Evolutionary conservation across 2,888 invertebrate species (phyloP), one percentile per base, ranked within the genome.

Genomic region (Melieria crassipennis): DNA sequence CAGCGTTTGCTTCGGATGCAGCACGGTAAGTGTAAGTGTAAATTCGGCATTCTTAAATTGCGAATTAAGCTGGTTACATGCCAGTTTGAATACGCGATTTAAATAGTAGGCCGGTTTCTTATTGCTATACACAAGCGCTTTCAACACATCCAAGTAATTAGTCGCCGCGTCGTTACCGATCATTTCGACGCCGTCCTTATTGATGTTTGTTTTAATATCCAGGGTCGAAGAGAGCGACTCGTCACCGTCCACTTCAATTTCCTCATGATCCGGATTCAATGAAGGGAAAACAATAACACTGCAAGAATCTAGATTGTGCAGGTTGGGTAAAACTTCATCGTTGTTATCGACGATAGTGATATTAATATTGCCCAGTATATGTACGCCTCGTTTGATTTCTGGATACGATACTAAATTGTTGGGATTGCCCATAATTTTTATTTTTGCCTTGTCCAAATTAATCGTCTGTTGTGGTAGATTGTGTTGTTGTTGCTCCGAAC

Each of bases 31-130:
- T 76, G 96, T 97, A 85, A 98, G 94, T 69, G 96, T 93, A 85
- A 98, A 96, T 88, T 98, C 97, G 87, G 98, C 98, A 88, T 96
- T 97, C 78, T 95, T 94, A 87, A 97, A 97, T 65, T 97, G 90
- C 4, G 97, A 97, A 87, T 94, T 95, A 73, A 97, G 90, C 86
- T 97, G 97, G 0, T 96, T 96, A 88, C 99, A 99, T 74, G 96
- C 94, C 64, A 99, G 90, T 84, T 97, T 96, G 89, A 99, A 99
- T 43, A 96, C 96, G 75, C 98, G 91, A 88, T 97, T 97, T 77
- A 98, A 89, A 86, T 97, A 97, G 86, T 97, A 97, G 9, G 97
- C 97, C 4, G 98, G 98, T 84, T 98, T 96, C 82, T 94, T 94
- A 89, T 99, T 98, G 85, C 95, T 96, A 88, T 99, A 99, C 79